phyloP scores from a whole-genome alignment of 2,113 vertebrate species.

The Todiramphus chloris region DNA sequence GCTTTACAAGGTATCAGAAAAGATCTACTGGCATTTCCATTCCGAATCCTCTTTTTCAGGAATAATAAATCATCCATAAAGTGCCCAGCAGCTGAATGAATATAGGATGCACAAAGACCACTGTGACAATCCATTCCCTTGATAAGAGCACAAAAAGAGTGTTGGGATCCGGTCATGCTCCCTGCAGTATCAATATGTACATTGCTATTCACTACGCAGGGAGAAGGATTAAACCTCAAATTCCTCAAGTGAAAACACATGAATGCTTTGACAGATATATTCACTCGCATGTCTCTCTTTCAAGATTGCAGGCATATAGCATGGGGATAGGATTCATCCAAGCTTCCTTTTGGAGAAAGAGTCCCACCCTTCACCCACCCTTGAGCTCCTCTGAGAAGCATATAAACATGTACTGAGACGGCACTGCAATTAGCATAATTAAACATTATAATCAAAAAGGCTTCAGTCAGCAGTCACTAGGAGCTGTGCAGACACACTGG shows the following conservation, averaged over 20 bases:
- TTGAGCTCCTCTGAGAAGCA: neutral
- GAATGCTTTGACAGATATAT: neutral
- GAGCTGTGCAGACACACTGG: neutral
- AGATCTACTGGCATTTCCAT: neutral
- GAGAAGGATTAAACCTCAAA: neutral
- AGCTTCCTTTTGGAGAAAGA: neutral
- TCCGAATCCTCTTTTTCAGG: neutral
- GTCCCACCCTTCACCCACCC: neutral
- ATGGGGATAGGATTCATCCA: neutral
- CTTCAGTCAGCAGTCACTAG: neutral
- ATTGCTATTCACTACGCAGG: neutral
- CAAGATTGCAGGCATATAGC: rapidly evolving
- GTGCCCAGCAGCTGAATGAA: neutral
- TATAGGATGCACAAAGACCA: neutral
- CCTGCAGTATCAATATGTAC: neutral
- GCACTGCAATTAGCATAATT: neutral
- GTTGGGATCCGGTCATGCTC: neutral
- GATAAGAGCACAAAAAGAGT: neutral
- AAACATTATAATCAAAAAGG: constrained; percentile 4
- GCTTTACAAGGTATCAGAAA: neutral
- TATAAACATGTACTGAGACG: neutral
- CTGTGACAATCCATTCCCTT: neutral
- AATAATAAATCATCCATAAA: neutral
- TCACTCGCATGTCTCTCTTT: neutral
- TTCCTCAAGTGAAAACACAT: neutral